Evolutionary conservation across 64 coral and sea anemone species (phyloP).

Genomic region (Anthopleura sola): DNA sequence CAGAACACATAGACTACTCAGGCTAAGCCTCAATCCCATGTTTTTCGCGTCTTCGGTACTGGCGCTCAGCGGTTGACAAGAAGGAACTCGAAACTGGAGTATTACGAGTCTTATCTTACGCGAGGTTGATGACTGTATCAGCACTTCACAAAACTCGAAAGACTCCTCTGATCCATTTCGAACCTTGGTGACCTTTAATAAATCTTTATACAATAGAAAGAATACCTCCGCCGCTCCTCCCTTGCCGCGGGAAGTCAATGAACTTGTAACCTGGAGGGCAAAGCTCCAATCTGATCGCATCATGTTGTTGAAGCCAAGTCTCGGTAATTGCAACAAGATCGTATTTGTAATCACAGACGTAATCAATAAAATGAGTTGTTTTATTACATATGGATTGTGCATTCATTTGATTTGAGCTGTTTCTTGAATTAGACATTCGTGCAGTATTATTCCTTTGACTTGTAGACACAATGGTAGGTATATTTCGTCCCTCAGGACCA

Average conservation of each 20-base stretch:
- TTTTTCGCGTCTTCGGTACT: too few species aligned
- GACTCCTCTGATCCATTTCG: neutral
- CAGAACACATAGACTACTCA: too few species aligned
- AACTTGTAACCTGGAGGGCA: neutral
- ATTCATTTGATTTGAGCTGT: neutral
- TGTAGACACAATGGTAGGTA: conserved; percentile 9
- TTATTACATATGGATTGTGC: conserved; percentile 12
- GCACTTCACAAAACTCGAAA: neutral
- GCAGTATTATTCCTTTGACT: neutral
- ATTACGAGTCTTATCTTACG: neutral
- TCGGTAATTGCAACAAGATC: conserved; percentile 22
- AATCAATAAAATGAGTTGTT: conserved; percentile 15
- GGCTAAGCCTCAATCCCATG: too few species aligned
- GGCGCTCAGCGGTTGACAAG: too few species aligned
- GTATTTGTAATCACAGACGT: neutral
- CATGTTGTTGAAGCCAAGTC: neutral
- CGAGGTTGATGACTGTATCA: neutral
- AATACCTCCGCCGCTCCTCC: conserved; percentile 8
- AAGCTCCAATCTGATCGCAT: neutral
- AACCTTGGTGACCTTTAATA: neutral
- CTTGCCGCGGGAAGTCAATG: neutral
- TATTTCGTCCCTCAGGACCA: neutral
- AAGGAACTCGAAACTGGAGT: too few species aligned
- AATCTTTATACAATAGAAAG: conserved; percentile 6
- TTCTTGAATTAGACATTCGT: neutral